These are phyloP conservation scores for Antrozous pallidus DNA, from an alignment of 2,797 vertebrate genomes.

Conservation along the genomic window DNA sequence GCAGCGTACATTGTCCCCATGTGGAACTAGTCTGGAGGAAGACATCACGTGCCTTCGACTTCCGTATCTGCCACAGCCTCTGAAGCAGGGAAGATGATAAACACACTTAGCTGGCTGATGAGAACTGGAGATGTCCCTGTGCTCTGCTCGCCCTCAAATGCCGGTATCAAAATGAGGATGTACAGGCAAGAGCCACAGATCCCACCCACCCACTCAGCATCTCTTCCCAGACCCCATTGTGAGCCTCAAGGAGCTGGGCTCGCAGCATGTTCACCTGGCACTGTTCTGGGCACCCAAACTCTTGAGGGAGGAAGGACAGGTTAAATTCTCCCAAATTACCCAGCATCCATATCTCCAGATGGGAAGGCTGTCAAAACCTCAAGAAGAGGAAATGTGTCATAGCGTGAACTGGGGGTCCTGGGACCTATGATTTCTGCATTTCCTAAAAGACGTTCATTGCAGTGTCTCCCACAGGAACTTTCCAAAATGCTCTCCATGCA, in stretches of 20 bases:
- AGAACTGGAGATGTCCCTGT: neutral
- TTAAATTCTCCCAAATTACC: neutral
- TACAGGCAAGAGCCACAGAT: neutral
- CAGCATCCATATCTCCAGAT: neutral
- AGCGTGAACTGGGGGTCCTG: neutral
- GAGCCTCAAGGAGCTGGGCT: neutral
- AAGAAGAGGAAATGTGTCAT: neutral
- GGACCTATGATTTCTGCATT: neutral
- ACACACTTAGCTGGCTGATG: neutral
- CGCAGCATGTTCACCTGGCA: fast-evolving
- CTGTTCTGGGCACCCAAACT: neutral
- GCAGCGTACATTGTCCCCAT: neutral
- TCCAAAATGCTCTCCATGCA: neutral
- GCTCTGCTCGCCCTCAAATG: neutral
- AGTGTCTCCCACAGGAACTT: neutral
- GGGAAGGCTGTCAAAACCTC: neutral
- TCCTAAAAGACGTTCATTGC: neutral
- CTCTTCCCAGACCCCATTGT: neutral
- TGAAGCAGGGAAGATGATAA: neutral
- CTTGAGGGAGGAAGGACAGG: too few species aligned
- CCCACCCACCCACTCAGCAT: neutral
- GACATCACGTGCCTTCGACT: neutral
- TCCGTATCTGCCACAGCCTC: neutral
- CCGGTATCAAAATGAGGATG: neutral
- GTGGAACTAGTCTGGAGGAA: neutral